Conservation (phyloP, 2,888 invertebrate genomes). For the Luperina testacea region DNA sequence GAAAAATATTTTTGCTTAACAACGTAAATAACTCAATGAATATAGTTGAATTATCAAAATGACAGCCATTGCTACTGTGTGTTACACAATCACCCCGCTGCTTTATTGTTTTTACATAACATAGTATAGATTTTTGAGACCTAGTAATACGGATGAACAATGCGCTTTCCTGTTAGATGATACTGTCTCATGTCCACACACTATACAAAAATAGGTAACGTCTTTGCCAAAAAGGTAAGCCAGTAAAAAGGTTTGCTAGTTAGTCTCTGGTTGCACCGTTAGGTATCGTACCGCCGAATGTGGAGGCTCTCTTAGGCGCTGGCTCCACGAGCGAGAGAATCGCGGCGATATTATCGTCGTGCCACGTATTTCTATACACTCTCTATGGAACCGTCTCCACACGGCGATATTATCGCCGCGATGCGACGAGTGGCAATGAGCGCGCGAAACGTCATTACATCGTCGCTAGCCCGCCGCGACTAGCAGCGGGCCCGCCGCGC, state of each 20-base stretch:
- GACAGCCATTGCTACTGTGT: too few species aligned
- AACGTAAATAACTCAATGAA: not conserved
- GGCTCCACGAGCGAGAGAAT: too few species aligned
- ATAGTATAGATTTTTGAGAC: not conserved
- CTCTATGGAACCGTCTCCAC: too few species aligned
- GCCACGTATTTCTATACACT: too few species aligned
- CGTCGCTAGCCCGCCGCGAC: too few species aligned
- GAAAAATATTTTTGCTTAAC: not conserved
- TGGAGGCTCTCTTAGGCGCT: not conserved
- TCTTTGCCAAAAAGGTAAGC: conserved; percentile 30
- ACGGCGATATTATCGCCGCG: too few species aligned
- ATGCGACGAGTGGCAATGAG: too few species aligned
- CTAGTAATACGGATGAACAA: not conserved
- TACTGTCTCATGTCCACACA: not conserved
- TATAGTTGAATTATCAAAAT: too few species aligned
- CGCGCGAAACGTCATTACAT: too few species aligned
- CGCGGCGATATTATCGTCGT: too few species aligned
- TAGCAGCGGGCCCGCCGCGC: too few species aligned
- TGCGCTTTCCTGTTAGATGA: too few species aligned
- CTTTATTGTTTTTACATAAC: not conserved
- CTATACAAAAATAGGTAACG: conserved; percentile 20
- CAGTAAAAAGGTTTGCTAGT: conserved; percentile 20
- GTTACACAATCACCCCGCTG: not conserved
- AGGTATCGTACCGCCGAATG: not conserved
- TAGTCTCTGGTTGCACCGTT: not conserved